Evolutionary conservation across 1,140 invertebrate genomes (phyloP).

Genomic region (Caerostris extrusa): DNA sequence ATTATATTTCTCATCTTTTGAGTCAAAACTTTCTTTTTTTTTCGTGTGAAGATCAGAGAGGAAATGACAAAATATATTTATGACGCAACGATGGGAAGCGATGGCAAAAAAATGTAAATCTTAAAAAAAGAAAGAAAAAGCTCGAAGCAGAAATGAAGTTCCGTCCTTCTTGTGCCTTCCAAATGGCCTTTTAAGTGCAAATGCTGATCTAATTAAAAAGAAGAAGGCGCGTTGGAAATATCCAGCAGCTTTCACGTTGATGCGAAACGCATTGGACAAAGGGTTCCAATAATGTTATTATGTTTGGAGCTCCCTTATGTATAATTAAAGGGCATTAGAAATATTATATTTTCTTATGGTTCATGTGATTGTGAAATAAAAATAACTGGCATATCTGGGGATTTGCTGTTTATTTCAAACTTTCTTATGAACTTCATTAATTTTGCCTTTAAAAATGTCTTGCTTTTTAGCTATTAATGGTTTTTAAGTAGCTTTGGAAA

Average conservation of each 20-base stretch:
- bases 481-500: no score
- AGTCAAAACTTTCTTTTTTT: no score
- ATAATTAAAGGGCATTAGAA: constrained; percentile 26
- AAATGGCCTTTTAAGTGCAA: neutral
- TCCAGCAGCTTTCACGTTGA: neutral
- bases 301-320: neutral
- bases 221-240: neutral
- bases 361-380: neutral
- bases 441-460: no score
- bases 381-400: no score
- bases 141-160: neutral
- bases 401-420: no score
- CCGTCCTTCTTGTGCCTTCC: neutral
- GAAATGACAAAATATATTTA: neutral
- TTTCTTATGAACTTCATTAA: no score
- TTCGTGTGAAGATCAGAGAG: neutral
- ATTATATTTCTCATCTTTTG: no score
- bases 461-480: no score
- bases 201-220: constrained; percentile 25
- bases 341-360: neutral
- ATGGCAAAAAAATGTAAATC: neutral
- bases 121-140: neutral
- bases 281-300: neutral
- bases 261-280: neutral
- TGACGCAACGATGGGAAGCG: neutral